A percentile compares a stretch with the other conserved stretches of the same genome.
Evolutionary conservation across 2,113 vertebrate species (phyloP).

Genomic region (Dendrocopos noguchii): DNA sequence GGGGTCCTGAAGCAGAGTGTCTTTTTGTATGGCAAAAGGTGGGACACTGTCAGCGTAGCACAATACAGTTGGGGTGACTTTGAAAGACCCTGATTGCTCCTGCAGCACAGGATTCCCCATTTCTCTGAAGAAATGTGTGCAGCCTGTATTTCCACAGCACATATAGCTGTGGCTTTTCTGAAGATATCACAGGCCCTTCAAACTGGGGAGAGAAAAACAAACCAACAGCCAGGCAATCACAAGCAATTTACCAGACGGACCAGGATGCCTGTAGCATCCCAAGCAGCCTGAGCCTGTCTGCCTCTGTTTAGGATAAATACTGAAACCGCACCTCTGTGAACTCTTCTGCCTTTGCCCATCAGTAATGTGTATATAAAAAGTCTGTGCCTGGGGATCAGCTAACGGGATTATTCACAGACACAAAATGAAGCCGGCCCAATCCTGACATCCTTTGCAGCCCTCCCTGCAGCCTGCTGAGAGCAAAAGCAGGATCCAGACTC

Average conservation of each 20-base stretch:
- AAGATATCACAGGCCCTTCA: constrained; percentile 15
- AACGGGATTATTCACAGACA: constrained; percentile 67
- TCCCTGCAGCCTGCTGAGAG: constrained; percentile 7
- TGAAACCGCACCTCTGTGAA: constrained; percentile 41
- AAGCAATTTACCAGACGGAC: constrained; percentile 55
- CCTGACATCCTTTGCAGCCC: neutral
- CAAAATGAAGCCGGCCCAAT: constrained; percentile 47
- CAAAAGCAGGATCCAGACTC: constrained; percentile 22
- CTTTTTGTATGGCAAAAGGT: neutral
- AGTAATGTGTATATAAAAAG: constrained; percentile 56
- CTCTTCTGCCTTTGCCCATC: constrained; percentile 59
- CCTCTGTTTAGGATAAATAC: constrained; percentile 61
- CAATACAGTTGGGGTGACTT: neutral
- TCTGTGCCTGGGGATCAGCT: constrained; percentile 59
- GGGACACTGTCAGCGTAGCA: neutral
- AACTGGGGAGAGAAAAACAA: constrained; percentile 5
- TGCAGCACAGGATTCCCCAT: neutral
- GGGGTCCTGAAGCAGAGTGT: neutral
- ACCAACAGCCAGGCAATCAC: constrained; percentile 46
- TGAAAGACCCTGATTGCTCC: neutral
- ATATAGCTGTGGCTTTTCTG: neutral
- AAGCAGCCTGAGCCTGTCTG: constrained; percentile 64
- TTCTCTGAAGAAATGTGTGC: neutral
- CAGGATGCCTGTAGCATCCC: constrained; percentile 62
- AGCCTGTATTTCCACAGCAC: neutral